Evolutionary conservation across 2,888 invertebrate species (phyloP).

Genomic region (Palloptera scutellata): DNA sequence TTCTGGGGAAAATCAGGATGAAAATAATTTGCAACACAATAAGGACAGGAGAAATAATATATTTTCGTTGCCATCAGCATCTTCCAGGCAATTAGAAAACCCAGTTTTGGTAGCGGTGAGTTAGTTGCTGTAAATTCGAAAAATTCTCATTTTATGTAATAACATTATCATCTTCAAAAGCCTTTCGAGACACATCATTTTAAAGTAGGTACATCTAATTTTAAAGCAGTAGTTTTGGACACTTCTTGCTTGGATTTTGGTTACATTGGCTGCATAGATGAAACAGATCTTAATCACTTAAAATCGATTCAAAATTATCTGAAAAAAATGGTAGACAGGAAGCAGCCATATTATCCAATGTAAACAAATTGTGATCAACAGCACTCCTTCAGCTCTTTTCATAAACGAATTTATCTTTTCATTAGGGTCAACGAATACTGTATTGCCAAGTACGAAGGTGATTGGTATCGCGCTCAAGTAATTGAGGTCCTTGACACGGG

Average conservation of each 20-base stretch:
- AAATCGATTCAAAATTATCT: constrained; percentile 38
- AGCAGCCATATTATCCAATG: constrained; percentile 43
- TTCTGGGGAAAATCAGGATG: neutral
- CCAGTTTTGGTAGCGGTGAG: constrained; percentile 37
- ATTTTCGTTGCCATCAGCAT: constrained; percentile 9
- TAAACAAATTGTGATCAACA: constrained; percentile 2
- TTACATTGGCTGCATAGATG: constrained; percentile 42
- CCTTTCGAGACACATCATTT: constrained; percentile 35
- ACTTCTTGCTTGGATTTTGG: constrained; percentile 39
- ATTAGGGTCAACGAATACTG: constrained; percentile 43
- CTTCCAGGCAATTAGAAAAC: constrained; percentile 26
- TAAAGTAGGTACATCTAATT: constrained; percentile 17
- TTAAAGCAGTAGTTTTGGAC: constrained; percentile 43
- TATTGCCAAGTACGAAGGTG: constrained; percentile 43
- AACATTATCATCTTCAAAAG: constrained; percentile 24
- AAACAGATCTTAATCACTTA: constrained; percentile 35
- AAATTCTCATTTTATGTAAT: neutral
- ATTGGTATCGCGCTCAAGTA: constrained; percentile 49
- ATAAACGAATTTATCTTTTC: neutral
- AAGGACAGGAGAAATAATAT: neutral
- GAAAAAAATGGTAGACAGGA: constrained; percentile 29
- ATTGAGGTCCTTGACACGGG: constrained; percentile 32
- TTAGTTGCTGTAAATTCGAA: neutral
- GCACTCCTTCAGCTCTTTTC: neutral
- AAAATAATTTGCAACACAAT: neutral